Conservation (phyloP, 2,888 invertebrate species). For the Ptychoptera albimana region DNA sequence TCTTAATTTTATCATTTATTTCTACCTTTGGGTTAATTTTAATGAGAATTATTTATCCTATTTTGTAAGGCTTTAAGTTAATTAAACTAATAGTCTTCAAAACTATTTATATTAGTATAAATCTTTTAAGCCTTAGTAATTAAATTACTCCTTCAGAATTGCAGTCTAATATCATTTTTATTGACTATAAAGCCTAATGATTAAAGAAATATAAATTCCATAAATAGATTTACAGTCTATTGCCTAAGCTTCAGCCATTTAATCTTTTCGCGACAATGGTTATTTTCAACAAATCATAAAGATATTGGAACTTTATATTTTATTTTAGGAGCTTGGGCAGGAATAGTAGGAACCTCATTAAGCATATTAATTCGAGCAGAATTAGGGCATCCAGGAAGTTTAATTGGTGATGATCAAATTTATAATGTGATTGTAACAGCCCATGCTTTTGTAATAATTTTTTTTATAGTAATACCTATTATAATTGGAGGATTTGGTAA, state of each 20-base stretch:
- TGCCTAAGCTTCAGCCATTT: slow-evolving; percentile 45
- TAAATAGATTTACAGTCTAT: slow-evolving; percentile 50
- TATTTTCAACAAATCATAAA: slow-evolving; percentile 58
- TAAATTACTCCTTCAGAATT: slow-evolving; percentile 36
- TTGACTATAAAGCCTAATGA: slow-evolving; percentile 36
- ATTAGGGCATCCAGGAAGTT: slow-evolving; percentile 47
- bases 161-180: slow-evolving; percentile 41
- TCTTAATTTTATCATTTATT: slow-evolving; percentile 18
- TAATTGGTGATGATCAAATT: slow-evolving; percentile 59
- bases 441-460: slow-evolving; percentile 72
- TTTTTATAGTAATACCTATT: slow-evolving; percentile 58
- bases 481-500: slow-evolving; percentile 46
- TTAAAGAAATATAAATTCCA: slow-evolving; percentile 35
- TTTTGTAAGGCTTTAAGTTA: slow-evolving; percentile 39
- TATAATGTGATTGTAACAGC: slow-evolving; percentile 65
- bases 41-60: slow-evolving; percentile 15
- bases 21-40: slow-evolving; percentile 19
- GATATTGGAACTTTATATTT: slow-evolving; percentile 62
- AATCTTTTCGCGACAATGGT: slow-evolving; percentile 39
- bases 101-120: slow-evolving; percentile 35
- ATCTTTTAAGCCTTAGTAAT: slow-evolving; percentile 40
- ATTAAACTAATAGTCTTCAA: slow-evolving; percentile 46
- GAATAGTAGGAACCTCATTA: slow-evolving; percentile 51
- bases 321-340: slow-evolving; percentile 48
- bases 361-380: slow-evolving; percentile 57